Conservation (phyloP, 2,888 invertebrate genomes). For the Ophion ventricosus region DNA sequence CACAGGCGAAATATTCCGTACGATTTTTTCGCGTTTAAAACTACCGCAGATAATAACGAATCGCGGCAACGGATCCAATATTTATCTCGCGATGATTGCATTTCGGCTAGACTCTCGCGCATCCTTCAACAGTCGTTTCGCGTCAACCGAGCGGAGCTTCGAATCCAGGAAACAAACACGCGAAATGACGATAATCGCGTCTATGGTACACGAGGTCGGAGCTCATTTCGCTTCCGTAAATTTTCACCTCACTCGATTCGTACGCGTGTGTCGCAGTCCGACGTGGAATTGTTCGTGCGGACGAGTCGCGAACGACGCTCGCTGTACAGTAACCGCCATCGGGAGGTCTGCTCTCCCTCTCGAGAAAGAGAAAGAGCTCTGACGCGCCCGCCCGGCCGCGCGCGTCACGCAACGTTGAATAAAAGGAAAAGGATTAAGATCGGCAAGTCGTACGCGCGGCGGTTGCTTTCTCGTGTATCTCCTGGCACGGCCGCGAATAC, state of each 20-base stretch:
- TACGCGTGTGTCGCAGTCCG: slow-evolving; percentile 7
- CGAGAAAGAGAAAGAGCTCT: slow-evolving; percentile 29
- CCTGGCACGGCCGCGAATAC: slow-evolving; percentile 50
- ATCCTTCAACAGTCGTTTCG: background rate
- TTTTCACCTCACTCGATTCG: background rate
- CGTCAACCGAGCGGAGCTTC: background rate
- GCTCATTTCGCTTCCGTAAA: too few species aligned
- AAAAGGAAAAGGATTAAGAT: slow-evolving; percentile 78
- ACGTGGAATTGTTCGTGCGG: slow-evolving; percentile 28
- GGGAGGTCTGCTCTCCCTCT: slow-evolving; percentile 32
- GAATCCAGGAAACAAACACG: background rate
- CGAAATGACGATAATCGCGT: background rate
- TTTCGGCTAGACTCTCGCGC: background rate
- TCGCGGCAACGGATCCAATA: too few species aligned
- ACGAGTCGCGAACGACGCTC: slow-evolving; percentile 53
- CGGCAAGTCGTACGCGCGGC: slow-evolving; percentile 70
- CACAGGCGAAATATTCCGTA: background rate
- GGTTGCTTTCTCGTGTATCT: slow-evolving; percentile 51
- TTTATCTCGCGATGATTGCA: background rate
- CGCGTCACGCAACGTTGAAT: slow-evolving; percentile 76
- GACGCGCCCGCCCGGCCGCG: slow-evolving; percentile 62
- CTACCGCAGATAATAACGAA: background rate
- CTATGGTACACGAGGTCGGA: background rate
- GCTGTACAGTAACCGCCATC: slow-evolving; percentile 32
- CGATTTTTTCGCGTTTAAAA: background rate